Base-by-base conservation (phyloP, 2,113 vertebrate genomes). In the Ophiodon elongatus region DNA sequence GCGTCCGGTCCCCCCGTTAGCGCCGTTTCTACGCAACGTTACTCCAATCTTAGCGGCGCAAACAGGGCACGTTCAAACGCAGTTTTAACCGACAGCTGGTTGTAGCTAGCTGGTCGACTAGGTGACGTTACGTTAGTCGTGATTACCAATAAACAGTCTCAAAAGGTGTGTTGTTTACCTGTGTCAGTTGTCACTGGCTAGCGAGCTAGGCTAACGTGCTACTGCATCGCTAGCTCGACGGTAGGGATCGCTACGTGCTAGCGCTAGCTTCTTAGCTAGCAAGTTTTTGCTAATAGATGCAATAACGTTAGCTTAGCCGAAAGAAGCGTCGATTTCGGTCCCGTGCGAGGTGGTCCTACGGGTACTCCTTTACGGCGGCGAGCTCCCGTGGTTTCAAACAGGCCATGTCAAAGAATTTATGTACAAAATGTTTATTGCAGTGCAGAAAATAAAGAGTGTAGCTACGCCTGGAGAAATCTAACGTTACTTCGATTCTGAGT, bases 401-500 rank as follows among this genome's bases (percentile, higher is more conserved):
- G 14, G 81, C 70, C 43, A 84, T 85, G 39, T 85, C 73, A 77
- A 90, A 89, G 77, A 82, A 86, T 59, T 27, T 88, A 79, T 88
- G 75, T 92, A 88, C 85, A 90, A 89, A 86, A 75, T 87, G 83
- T 86, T 89, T 91, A 85, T 88, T 92, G 83, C 84, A 91, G 87
- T 91, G 92, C 86, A 93, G 79, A 94, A 91, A 92, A 94, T 88
- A 90, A 80, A 86, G 89, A 94, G 87, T 86, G 86, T 89, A n/a
- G n/a, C n/a, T n/a, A 91, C 92, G 93, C 91, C 92, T 93, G 85
- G 86, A 87, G 90, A 95, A 90, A 93, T 91, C 90, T 86, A n/a
- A n/a, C n/a, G n/a, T n/a, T n/a, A 94, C 93, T 94, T 93, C 91
- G 92, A 89, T 93, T 93, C 92, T 89, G 91, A 94, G 88, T 92